Percentiles rank a stretch among this genome's conserved stretches.
These are phyloP conservation scores for Phylloscopus trochilus DNA, from an alignment of 2,113 vertebrate genomes.

Conservation along the genomic window DNA sequence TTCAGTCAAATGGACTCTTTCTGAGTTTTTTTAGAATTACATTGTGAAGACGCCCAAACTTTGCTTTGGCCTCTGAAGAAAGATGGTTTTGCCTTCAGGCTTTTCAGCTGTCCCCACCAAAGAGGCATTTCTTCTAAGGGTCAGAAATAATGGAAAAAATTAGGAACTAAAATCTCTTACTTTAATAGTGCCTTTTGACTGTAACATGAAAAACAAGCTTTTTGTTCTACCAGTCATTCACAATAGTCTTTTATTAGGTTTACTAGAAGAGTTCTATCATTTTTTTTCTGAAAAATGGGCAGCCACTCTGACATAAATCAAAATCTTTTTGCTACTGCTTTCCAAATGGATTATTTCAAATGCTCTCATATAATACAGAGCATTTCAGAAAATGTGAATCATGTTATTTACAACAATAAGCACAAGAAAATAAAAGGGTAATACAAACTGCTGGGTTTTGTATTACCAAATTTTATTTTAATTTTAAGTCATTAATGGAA, in stretches of 20 bases:
- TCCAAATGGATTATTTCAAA: not conserved
- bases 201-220: not conserved
- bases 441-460: not conserved
- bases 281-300: constrained; percentile 58
- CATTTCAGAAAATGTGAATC: not conserved
- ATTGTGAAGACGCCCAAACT: not conserved
- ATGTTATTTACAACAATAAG: not conserved
- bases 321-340: constrained; percentile 12
- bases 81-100: not conserved
- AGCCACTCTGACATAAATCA: constrained; percentile 29
- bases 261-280: constrained; percentile 44
- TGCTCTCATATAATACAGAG: not conserved
- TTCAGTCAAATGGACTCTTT: not conserved
- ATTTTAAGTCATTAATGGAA: not conserved
- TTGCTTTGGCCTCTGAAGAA: not conserved
- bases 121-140: not conserved
- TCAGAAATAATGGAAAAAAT: not conserved
- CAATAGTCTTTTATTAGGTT: constrained; percentile 34
- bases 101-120: not conserved
- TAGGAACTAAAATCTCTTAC: not conserved
- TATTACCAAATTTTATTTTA: not conserved
- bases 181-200: not conserved
- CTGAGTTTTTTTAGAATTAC: not conserved
- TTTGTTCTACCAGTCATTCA: not conserved
- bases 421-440: not conserved